Base-by-base conservation (phyloP, 2,888 invertebrate species). In the Teleiodes luculella region DNA sequence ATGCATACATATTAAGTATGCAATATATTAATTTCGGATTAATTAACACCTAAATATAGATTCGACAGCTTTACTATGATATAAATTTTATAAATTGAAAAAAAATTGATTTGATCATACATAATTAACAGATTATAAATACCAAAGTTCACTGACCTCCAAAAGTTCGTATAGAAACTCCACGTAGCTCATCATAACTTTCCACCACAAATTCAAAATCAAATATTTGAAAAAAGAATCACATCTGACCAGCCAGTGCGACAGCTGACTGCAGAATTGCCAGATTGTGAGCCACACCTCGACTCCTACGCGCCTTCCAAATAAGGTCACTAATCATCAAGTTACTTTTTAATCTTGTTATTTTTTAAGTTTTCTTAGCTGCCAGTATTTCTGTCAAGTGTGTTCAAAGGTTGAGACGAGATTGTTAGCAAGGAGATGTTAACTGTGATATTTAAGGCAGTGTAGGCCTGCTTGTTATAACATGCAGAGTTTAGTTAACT, bases 111-210 rank as follows among this genome's bases (percentile, higher is more conserved):
- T 4, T 3, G 6, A 4, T 24, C 24, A 24, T 4, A 24, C 24
- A 24, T 24, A n/a, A n/a, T 24, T 6, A 24, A 24, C 24, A 24
- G 24, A 24, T 24, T 6, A 24, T 4, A 36, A 36, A 36, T 45
- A 45, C 24, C 24, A 30, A 1, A 24, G 3, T 14, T 10, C 16
- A 50, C 51, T 72, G 60, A 86, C 87, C 86, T 88, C 83, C 13
- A 87, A 64, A 30, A 86, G 68, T 59, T 86, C 86, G 62, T 87
- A 84, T 14, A 87, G 69, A 61, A 86, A 85, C 52, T 84, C 83
- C 58, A 86, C 82, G 66, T 85, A 86, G 68, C 78, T 82, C 83
- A 86, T 86, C 55, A 59, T 75, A 3, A 47, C 47, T 53, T 57
- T 57, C 37, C 36, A 47, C 58, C 62, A 66, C 55, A 58, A 57